Evolutionary conservation across 1,140 invertebrate genomes (phyloP), one percentile per base, ranked within the genome.

Genomic region (Contarinia nasturtii): DNA sequence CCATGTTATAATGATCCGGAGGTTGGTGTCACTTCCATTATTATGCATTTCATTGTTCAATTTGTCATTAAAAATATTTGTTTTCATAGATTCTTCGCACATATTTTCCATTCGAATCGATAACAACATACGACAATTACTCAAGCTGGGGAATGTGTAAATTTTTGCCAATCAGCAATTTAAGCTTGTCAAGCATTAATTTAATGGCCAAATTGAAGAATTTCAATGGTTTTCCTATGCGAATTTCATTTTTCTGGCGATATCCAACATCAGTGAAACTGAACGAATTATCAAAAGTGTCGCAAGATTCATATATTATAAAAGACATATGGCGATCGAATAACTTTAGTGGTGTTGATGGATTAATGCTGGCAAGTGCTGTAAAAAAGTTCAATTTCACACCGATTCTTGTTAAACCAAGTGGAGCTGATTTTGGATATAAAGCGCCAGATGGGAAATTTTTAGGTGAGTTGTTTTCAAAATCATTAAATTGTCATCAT

Each of bases 311-410:
- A 45, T 20, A 40, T 34, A 33, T 48, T 37, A 54, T 48, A 42
- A 33, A 48, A 33, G 43, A 44, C 15, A 33, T 46, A 27, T 19
- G 48, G 5, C 51, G 43, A 18, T 52, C 43, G 18, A 45, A 46
- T 22, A 40, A 43, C 15, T 50, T 18, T 41, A 51, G 46, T n/a
- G 59, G 57, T 14, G 44, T 60, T 1, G 64, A 68, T 44, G 63
- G 61, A 1, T 46, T 57, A 2, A 37, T 67, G 0, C 33, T 67
- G 17, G 49, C 49, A 8, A 58, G 54, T 19, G 40, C 67, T 7
- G 54, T 58, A 1, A 49, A 57, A 36, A 34, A 50, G 5, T 52
- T 66, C 48, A 69, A 69, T 50, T 67, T 67, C 47, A 53, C 33
- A 0, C 27, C 27, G 27, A 27, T 27, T 27, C 56, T 2, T 48